phyloP scores from a whole-genome alignment of 2,797 vertebrate genomes.

The Darevskia mixta region DNA sequence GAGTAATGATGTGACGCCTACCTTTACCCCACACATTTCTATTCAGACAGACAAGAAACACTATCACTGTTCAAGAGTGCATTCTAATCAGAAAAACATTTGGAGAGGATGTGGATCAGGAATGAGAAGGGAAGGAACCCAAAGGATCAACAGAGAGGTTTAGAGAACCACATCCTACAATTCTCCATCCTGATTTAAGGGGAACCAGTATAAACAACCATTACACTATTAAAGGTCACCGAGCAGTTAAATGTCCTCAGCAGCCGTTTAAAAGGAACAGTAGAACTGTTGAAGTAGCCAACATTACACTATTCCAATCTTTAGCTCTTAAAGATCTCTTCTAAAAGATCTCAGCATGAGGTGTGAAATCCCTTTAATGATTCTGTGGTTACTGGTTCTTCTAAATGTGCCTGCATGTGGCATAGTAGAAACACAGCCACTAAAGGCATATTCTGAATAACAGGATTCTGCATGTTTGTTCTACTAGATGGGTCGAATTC shows the following conservation, averaged over 20 bases:
- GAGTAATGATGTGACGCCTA: too few relatives aligned
- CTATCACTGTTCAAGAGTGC: too few relatives aligned
- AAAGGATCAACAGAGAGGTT: not conserved
- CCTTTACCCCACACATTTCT: too few relatives aligned
- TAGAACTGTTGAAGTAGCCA: not conserved
- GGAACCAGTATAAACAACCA: not conserved
- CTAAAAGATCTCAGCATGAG: not conserved
- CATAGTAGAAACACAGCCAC: not conserved
- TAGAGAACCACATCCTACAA: too few relatives aligned
- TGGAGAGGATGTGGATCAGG: too few relatives aligned
- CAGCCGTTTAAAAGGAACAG: not conserved
- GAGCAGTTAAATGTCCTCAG: not conserved
- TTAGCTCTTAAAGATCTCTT: not conserved
- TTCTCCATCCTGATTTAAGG: not conserved
- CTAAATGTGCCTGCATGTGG: not conserved
- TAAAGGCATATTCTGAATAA: not conserved
- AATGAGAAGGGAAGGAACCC: not conserved
- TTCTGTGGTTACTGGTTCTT: not conserved
- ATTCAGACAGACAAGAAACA: too few relatives aligned
- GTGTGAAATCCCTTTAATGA: not conserved
- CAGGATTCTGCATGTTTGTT: not conserved
- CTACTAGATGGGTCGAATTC: not conserved
- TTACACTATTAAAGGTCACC: not conserved
- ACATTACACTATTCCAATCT: not conserved
- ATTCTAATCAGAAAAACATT: too few relatives aligned